phyloP scores from a whole-genome alignment of 92 coral and sea anemone species.

The Epizoanthus scotinus region DNA sequence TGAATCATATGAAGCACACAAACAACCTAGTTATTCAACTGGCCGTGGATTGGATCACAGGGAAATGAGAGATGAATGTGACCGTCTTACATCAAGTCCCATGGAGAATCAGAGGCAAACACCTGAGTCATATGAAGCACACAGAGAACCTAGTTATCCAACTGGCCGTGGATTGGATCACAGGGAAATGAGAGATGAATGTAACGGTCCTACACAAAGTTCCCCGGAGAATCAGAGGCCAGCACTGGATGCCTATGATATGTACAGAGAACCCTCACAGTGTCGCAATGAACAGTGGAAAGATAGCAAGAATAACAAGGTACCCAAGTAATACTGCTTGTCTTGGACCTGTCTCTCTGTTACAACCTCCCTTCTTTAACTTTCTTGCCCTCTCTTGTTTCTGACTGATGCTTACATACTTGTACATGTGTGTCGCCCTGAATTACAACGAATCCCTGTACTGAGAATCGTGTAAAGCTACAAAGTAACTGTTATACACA shows the following conservation, averaged over 20 bases:
- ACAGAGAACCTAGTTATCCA: slow-evolving; percentile 4
- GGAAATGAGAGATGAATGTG: not conserved
- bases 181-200: not conserved
- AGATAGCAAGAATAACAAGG: not conserved
- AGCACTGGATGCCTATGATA: not conserved
- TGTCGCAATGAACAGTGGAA: not conserved
- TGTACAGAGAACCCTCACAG: not conserved
- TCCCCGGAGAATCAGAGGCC: not conserved
- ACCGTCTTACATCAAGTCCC: not conserved
- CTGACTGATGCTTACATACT: too few relatives aligned
- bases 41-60: not conserved
- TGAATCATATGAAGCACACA: slow-evolving; percentile 9
- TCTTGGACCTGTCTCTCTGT: not conserved
- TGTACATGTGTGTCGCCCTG: too few relatives aligned
- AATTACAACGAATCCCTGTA: too few relatives aligned
- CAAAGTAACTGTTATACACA: too few relatives aligned
- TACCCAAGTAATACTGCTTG: not conserved
- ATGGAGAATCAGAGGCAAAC: not conserved
- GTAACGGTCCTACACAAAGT: not conserved
- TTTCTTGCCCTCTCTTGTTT: too few relatives aligned
- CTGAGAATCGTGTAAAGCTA: too few relatives aligned
- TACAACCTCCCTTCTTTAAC: too few relatives aligned
- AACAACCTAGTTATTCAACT: not conserved
- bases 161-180: not conserved
- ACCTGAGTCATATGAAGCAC: not conserved